Percentiles rank a stretch among this genome's conserved stretches.
These are phyloP conservation scores for Zalophus californianus DNA, from an alignment of 2,797 vertebrate species.

Conservation along the genomic window DNA sequence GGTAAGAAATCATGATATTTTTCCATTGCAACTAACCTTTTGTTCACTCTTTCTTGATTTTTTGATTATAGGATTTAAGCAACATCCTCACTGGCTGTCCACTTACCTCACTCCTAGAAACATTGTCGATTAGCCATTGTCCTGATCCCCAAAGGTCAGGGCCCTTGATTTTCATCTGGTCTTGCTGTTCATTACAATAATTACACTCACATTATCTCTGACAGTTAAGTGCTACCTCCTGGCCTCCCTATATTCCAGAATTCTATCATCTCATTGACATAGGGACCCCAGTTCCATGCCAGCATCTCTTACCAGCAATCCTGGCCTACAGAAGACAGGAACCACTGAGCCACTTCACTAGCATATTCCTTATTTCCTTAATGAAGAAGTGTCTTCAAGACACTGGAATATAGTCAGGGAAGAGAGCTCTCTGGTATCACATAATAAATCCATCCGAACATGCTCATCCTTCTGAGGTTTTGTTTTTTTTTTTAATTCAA, in stretches of 20 bases:
- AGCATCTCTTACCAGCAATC: not conserved
- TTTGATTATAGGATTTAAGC: slow-evolving; percentile 18
- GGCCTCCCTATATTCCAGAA: slow-evolving; percentile 22
- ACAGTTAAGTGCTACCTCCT: slow-evolving; percentile 43
- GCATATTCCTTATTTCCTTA: slow-evolving; percentile 22
- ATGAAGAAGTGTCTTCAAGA: slow-evolving; percentile 30
- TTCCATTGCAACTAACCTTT: not conserved
- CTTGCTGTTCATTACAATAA: not conserved
- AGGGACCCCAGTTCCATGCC: not conserved
- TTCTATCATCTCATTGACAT: slow-evolving; percentile 10
- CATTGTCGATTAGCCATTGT: not conserved
- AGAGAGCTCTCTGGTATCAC: slow-evolving; percentile 25
- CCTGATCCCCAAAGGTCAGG: not conserved
- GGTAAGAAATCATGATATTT: not conserved
- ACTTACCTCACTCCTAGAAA: not conserved
- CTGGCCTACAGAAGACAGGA: not conserved
- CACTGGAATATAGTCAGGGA: not conserved
- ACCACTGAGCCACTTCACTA: not conserved
- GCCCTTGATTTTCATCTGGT: slow-evolving; percentile 50
- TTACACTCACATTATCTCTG: slow-evolving; percentile 25
- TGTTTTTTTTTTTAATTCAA: not conserved
- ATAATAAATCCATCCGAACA: not conserved
- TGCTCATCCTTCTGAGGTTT: not conserved
- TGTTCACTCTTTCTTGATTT: not conserved
- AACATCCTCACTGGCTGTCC: not conserved